phyloP scores from a whole-genome alignment of 2,113 vertebrate genomes.

The Onychostruthus taczanowskii region DNA sequence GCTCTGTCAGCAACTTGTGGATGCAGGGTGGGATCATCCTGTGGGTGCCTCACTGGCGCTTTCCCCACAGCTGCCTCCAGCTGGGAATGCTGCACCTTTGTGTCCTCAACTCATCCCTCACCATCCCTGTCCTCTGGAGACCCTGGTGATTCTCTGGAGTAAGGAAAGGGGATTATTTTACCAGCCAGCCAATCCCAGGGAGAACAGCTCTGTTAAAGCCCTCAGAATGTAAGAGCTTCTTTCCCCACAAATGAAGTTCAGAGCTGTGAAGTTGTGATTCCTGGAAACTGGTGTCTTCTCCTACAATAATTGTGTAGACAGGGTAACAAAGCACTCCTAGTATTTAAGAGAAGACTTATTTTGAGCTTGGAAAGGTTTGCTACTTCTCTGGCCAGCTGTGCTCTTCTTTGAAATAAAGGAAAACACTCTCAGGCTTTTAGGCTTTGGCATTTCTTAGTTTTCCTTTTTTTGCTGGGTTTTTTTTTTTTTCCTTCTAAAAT shows the following conservation, averaged over 20 bases:
- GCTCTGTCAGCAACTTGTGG: not conserved
- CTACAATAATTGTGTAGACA: not conserved
- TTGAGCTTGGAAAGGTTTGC: not conserved
- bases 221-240: not conserved
- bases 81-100: not conserved
- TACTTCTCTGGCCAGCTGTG: not conserved
- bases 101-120: not conserved
- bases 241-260: not conserved
- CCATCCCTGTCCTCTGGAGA: not conserved
- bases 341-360: not conserved
- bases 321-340: not conserved
- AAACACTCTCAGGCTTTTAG: not conserved
- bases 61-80: fast-evolving
- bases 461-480: not conserved
- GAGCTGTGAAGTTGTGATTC: not conserved
- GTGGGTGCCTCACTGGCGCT: fast-evolving
- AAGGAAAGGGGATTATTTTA: not conserved
- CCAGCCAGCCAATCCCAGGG: not conserved
- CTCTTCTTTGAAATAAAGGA: not conserved
- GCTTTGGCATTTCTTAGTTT: not conserved
- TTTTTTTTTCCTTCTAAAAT: not conserved
- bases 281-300: not conserved
- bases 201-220: not conserved
- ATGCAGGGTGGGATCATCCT: not conserved
- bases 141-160: not conserved